Percentiles rank a stretch among this genome's conserved stretches.
Conservation (phyloP, 2,113 vertebrate species). For the Peromyscus leucopus region DNA sequence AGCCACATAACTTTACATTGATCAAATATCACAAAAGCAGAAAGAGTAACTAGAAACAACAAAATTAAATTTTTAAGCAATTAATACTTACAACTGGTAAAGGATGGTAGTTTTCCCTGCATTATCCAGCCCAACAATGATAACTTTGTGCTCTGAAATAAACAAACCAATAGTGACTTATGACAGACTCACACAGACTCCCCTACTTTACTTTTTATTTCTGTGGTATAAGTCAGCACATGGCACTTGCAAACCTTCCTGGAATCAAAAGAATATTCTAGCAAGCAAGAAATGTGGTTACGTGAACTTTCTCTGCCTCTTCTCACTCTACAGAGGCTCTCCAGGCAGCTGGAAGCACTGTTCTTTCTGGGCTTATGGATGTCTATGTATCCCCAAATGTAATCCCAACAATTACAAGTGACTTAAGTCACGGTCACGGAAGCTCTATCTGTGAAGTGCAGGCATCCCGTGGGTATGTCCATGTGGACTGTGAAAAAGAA, state of each 20-base stretch:
- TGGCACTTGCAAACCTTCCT: neutral
- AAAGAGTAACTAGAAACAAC: conserved; percentile 64
- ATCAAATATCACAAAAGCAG: conserved; percentile 23
- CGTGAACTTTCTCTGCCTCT: neutral
- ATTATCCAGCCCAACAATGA: conserved; percentile 99
- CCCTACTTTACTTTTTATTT: neutral
- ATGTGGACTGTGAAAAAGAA: neutral
- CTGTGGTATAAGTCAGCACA: neutral
- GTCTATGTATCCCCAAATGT: neutral
- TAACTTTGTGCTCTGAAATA: conserved; percentile 98
- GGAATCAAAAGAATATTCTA: conserved; percentile 29
- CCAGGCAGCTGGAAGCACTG: neutral
- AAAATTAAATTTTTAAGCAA: neutral
- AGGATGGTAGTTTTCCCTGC: conserved; percentile 99
- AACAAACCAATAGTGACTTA: conserved; percentile 61
- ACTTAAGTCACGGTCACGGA: neutral
- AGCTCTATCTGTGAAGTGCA: neutral
- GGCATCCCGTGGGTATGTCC: neutral
- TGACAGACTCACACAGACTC: neutral
- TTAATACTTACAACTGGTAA: conserved; percentile 98
- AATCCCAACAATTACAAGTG: conserved; percentile 7
- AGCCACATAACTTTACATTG: conserved; percentile 33
- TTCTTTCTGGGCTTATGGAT: neutral
- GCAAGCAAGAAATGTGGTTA: neutral
- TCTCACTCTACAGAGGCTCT: neutral